These are phyloP conservation scores for Pseudocheirus occidentalis DNA, from an alignment of 2,797 vertebrate species.

Conservation along the genomic window DNA sequence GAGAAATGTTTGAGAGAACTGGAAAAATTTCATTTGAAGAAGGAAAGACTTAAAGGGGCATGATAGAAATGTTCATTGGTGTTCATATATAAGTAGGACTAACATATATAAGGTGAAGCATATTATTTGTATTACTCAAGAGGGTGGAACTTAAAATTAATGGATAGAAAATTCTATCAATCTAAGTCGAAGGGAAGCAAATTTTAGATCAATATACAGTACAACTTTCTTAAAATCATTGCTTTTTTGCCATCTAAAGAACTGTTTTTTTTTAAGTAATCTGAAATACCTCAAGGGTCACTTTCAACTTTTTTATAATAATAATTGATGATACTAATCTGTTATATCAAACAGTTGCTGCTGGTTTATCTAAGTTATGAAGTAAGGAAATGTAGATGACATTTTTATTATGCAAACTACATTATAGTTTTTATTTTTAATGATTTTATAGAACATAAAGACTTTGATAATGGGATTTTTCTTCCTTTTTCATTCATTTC, in stretches of 20 bases:
- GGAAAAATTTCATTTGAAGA: background rate
- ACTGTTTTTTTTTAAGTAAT: background rate
- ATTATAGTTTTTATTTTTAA: background rate
- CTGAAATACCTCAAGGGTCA: background rate
- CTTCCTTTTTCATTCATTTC: background rate
- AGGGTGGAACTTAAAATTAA: background rate
- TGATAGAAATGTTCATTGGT: background rate
- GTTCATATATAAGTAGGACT: background rate
- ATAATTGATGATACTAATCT: background rate
- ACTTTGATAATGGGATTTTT: background rate
- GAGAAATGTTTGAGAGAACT: background rate
- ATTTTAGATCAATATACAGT: background rate
- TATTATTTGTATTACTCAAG: background rate
- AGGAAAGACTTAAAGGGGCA: background rate
- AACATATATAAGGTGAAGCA: background rate
- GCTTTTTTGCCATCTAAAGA: background rate
- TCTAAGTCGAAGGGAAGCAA: background rate
- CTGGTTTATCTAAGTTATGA: background rate
- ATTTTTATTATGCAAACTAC: background rate
- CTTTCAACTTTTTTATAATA: background rate
- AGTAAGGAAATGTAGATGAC: background rate
- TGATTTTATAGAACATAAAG: background rate
- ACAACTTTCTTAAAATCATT: background rate
- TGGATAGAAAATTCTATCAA: background rate
- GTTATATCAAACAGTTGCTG: background rate